Evolutionary conservation across 2,888 invertebrate genomes (phyloP).

Genomic region (Sipha maydis): DNA sequence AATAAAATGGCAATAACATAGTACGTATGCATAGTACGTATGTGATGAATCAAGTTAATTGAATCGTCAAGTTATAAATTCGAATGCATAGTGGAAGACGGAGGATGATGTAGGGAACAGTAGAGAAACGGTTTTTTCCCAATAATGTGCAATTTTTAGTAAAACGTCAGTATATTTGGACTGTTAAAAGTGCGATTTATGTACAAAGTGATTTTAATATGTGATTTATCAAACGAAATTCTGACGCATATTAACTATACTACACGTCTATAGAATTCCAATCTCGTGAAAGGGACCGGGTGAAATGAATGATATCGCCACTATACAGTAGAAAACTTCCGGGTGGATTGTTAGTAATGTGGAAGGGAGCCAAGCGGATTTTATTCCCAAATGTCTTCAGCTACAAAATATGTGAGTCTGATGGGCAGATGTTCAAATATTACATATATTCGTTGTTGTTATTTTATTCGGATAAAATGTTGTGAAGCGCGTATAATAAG

Average conservation of each 20-base stretch:
- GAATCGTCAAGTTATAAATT: neutral
- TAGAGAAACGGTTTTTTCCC: neutral
- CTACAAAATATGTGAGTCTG: conserved; percentile 8
- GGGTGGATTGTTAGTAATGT: conserved; percentile 32
- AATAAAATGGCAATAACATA: neutral
- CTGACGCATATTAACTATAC: neutral
- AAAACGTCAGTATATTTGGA: neutral
- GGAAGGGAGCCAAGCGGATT: conserved; percentile 24
- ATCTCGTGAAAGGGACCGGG: neutral
- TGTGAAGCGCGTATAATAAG: neutral
- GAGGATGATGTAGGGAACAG: too few relatives aligned
- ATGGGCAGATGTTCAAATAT: conserved; percentile 25
- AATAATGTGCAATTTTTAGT: neutral
- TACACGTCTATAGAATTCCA: neutral
- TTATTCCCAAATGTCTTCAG: conserved; percentile 8
- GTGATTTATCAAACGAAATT: conserved; percentile 2
- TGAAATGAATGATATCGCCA: conserved; percentile 6
- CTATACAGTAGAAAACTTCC: conserved; percentile 1
- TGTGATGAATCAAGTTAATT: neutral
- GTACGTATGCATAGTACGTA: neutral
- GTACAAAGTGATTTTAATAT: neutral
- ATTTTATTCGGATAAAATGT: neutral
- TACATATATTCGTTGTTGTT: neutral
- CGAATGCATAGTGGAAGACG: neutral
- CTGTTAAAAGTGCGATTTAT: neutral